These are phyloP conservation scores for Acipenser transmontanus DNA, from an alignment of 2,797 vertebrate species.

Conservation along the genomic window DNA sequence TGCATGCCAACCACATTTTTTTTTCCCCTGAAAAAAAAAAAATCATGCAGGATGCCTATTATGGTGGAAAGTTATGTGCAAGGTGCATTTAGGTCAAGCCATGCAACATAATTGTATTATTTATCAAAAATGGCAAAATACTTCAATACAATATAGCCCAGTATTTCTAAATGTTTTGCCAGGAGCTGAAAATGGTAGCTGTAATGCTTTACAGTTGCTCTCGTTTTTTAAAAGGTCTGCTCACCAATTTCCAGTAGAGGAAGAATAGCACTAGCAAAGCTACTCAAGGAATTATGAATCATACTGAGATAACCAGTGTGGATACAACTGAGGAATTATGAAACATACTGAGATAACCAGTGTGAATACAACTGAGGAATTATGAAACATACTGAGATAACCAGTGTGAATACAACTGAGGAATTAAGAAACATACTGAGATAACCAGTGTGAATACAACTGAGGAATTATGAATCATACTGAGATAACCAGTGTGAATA, in stretches of 20 bases:
- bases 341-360: no score
- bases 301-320: no score
- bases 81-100: background rate
- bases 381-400: no score
- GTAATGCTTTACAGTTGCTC: background rate
- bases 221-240: background rate
- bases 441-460: no score
- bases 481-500: no score
- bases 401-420: no score
- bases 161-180: constrained; percentile 51
- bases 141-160: constrained; percentile 28
- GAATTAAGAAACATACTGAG: no score
- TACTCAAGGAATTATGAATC: constrained; percentile 10
- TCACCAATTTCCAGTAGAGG: background rate
- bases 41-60: background rate
- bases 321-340: no score
- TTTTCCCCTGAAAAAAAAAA: background rate
- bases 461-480: no score
- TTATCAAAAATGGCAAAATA: no score
- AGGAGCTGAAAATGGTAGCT: constrained; percentile 46
- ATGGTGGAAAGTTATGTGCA: background rate
- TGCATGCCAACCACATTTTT: constrained; percentile 40
- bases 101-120: no score
- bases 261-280: background rate
- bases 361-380: no score